A percentile compares a stretch with the other conserved stretches of the same genome.
phyloP scores from a whole-genome alignment of 2,888 invertebrate species.

The Tipula vernalis region DNA sequence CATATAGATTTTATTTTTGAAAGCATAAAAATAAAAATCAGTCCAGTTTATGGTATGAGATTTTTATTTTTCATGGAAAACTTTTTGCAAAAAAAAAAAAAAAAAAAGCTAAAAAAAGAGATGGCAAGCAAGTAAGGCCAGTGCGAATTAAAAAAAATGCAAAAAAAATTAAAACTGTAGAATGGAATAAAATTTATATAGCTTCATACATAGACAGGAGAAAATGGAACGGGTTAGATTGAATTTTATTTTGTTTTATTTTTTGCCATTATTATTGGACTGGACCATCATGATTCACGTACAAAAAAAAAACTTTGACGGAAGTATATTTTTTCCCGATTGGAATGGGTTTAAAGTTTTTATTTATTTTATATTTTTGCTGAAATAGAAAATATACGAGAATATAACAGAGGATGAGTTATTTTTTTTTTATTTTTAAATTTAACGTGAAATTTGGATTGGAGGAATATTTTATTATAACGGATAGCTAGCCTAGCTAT shows the following conservation, averaged over 20 bases:
- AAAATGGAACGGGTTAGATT: neutral
- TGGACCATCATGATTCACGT: neutral
- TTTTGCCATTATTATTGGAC: neutral
- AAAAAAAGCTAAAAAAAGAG: neutral
- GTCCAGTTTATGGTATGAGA: neutral
- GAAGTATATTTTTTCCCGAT: neutral
- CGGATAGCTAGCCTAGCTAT: neutral
- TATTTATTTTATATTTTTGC: neutral
- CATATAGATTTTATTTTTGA: neutral
- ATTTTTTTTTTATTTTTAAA: neutral
- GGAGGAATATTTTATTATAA: neutral
- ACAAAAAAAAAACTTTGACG: neutral
- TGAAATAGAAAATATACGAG: neutral
- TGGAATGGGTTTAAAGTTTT: neutral
- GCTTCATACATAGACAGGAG: neutral
- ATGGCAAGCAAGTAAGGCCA: slow-evolving; percentile 1
- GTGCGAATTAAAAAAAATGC: neutral
- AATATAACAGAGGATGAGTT: neutral
- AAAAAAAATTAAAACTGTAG: neutral
- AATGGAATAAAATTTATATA: slow-evolving; percentile 1
- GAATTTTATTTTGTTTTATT: neutral
- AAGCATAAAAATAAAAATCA: neutral
- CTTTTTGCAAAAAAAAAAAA: neutral
- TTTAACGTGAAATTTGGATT: neutral
- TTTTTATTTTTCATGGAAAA: neutral